These are phyloP conservation scores for Phlogophora meticulosa DNA, from an alignment of 2,888 invertebrate genomes.

Conservation along the genomic window DNA sequence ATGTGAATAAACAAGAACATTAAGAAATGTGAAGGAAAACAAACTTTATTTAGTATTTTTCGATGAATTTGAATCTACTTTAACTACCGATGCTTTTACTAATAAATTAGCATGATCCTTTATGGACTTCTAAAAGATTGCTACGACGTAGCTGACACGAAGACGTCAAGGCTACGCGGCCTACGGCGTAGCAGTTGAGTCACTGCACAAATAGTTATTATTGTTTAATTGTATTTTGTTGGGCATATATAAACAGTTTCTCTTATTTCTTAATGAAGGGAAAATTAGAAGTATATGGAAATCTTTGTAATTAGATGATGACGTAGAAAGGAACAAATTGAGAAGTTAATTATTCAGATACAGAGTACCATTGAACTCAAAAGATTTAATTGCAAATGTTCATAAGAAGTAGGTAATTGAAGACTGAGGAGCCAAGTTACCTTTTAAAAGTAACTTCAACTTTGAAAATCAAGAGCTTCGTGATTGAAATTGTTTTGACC, in stretches of 20 bases:
- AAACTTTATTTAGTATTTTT: not conserved
- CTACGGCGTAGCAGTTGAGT: slow-evolving; percentile 31
- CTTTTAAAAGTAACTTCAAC: too few species aligned
- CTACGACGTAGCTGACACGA: slow-evolving; percentile 23
- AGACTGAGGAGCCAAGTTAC: too few species aligned
- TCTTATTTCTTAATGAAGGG: not conserved
- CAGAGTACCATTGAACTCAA: too few species aligned
- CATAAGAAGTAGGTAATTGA: too few species aligned
- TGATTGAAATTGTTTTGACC: too few species aligned
- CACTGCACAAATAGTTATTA: not conserved
- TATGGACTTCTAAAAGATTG: slow-evolving; percentile 5
- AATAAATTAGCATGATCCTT: not conserved
- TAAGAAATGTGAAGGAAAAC: slow-evolving; percentile 8
- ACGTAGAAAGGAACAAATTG: too few species aligned
- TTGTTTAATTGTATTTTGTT: too few species aligned
- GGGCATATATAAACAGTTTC: not conserved
- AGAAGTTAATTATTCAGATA: too few species aligned
- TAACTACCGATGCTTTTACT: slow-evolving; percentile 8
- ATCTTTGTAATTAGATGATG: too few species aligned
- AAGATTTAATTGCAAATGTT: too few species aligned
- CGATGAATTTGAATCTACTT: slow-evolving; percentile 5
- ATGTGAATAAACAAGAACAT: slow-evolving; percentile 15
- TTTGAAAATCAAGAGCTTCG: too few species aligned
- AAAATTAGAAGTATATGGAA: too few species aligned
- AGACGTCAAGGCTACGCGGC: slow-evolving; percentile 3